These are phyloP conservation scores for Glaucopsyche alexis DNA, from an alignment of 2,888 invertebrate genomes.

Conservation along the genomic window DNA sequence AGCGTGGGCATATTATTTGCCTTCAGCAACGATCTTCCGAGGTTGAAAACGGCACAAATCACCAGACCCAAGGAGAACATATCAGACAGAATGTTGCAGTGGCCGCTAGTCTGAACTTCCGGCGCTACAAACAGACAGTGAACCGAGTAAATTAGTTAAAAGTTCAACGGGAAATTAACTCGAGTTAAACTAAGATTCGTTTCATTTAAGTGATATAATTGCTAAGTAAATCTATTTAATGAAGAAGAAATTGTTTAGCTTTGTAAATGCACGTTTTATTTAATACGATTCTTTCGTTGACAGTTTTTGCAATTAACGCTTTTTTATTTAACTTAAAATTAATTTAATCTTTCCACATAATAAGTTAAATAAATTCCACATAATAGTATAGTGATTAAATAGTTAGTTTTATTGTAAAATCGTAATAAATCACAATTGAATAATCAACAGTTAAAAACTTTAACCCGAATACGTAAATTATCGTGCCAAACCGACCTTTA, in stretches of 20 bases:
- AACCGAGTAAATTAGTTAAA: conserved; percentile 11
- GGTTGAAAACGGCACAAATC: conserved; percentile 95
- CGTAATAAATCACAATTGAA: no score
- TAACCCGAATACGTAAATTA: no score
- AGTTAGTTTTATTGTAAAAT: no score
- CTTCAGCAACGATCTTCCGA: conserved; percentile 92
- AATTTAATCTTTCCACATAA: no score
- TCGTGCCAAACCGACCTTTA: no score
- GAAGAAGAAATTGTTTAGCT: background rate
- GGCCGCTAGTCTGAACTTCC: conserved; percentile 91
- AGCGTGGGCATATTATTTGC: conserved; percentile 93
- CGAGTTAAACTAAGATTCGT: conserved; percentile 3
- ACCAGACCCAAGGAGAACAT: conserved; percentile 98
- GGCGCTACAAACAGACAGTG: conserved; percentile 83
- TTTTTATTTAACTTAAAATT: no score
- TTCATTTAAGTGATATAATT: background rate
- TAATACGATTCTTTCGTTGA: background rate
- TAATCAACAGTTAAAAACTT: no score
- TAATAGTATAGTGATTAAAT: no score
- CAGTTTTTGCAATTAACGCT: no score
- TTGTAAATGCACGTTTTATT: background rate
- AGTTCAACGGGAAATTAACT: conserved; percentile 11
- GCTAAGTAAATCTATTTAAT: conserved; percentile 1
- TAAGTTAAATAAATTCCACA: no score
- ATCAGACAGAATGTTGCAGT: conserved; percentile 93